Percentiles rank a stretch among this genome's conserved stretches.
Conservation (phyloP, 23 tunicate genomes). For the Phallusia fumigata region DNA sequence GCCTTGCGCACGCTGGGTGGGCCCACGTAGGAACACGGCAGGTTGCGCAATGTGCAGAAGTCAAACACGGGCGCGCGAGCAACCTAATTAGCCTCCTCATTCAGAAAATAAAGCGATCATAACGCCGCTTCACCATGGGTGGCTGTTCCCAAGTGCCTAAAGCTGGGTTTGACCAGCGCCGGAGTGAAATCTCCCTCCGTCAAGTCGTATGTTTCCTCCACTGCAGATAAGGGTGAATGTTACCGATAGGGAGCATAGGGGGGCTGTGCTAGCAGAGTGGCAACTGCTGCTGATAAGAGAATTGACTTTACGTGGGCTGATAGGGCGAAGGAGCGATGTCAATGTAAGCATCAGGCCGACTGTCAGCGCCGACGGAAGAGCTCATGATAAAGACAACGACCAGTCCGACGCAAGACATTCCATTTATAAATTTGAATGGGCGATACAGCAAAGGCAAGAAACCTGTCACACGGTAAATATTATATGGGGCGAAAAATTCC, state of each 20-base stretch:
- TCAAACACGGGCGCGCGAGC: not conserved
- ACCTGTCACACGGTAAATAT: not conserved
- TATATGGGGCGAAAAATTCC: not conserved
- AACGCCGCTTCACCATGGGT: conserved; percentile 14
- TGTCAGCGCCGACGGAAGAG: not conserved
- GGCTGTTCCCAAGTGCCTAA: not conserved
- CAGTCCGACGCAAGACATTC: not conserved
- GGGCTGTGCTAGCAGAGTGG: not conserved
- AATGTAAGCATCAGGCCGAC: too few species aligned
- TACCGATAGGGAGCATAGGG: not conserved
- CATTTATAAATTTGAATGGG: too few species aligned
- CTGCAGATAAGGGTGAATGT: not conserved
- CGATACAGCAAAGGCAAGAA: too few species aligned
- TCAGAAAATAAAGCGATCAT: not conserved
- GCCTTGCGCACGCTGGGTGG: not conserved
- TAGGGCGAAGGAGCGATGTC: too few species aligned
- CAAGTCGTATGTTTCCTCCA: not conserved
- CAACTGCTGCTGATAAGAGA: not conserved
- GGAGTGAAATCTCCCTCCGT: too few species aligned
- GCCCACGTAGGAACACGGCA: not conserved
- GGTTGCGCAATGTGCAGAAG: not conserved
- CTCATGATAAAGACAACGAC: not conserved
- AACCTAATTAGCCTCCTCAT: not conserved
- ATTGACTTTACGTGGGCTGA: too few species aligned
- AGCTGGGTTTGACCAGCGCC: not conserved